Conservation (phyloP, 2,113 vertebrate genomes). For the Apaloderma vittatum region DNA sequence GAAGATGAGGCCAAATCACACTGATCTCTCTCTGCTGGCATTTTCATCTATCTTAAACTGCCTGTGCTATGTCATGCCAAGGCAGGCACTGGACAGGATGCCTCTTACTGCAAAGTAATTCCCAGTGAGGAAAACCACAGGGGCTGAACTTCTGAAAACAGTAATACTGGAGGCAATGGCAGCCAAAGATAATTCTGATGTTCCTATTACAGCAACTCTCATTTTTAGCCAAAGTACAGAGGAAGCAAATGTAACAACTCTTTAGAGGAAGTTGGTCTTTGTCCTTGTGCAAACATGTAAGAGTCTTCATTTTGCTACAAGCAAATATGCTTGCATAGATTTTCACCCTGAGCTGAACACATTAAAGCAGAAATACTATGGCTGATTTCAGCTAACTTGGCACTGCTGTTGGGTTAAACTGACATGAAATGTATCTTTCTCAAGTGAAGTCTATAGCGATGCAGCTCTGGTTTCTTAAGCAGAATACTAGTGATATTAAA, state of each 20-base stretch:
- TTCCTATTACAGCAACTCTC: not conserved
- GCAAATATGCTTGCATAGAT: not conserved
- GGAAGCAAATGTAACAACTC: not conserved
- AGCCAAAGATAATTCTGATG: slow-evolving; percentile 22
- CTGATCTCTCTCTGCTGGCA: not conserved
- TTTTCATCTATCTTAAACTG: not conserved
- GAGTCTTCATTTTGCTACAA: not conserved
- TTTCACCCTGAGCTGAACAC: not conserved
- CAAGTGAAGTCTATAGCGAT: not conserved
- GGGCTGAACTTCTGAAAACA: not conserved
- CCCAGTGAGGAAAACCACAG: not conserved
- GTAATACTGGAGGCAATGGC: not conserved
- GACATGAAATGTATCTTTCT: not conserved
- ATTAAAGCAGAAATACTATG: not conserved
- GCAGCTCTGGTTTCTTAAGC: not conserved
- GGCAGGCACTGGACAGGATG: not conserved
- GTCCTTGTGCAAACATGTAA: not conserved
- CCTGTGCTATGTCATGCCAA: not conserved
- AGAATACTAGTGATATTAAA: not conserved
- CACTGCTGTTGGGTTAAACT: not conserved
- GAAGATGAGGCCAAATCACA: not conserved
- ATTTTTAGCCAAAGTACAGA: not conserved
- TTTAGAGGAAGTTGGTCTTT: not conserved
- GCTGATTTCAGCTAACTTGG: not conserved
- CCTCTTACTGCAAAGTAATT: not conserved